Evolutionary conservation across 2,888 invertebrate genomes (phyloP).

Genomic region (Crioceris asparagi): DNA sequence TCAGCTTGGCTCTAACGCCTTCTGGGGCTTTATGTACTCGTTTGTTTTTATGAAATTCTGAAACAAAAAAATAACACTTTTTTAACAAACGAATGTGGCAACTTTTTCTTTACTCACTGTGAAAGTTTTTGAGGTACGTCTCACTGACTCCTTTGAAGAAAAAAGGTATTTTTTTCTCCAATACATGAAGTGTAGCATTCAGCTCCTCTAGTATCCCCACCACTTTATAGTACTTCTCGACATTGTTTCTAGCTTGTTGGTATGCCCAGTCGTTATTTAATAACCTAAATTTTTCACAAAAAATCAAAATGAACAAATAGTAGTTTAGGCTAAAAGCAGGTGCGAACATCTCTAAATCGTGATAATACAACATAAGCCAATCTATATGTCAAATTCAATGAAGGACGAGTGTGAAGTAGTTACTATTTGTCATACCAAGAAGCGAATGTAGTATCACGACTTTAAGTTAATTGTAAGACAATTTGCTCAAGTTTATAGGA

Average conservation of each 20-base stretch:
- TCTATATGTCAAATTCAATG: no score
- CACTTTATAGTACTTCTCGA: constrained; percentile 46
- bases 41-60: constrained; percentile 19
- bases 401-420: no score
- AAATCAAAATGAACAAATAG: background rate
- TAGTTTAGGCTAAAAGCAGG: no score
- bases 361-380: no score
- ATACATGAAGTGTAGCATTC: constrained; percentile 42
- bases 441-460: no score
- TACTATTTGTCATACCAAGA: no score
- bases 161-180: constrained; percentile 44
- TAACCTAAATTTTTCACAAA: constrained; percentile 32
- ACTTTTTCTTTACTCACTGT: constrained; percentile 41
- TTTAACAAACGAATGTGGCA: constrained; percentile 6
- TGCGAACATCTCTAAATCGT: no score
- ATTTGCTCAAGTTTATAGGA: no score
- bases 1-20: constrained; percentile 25
- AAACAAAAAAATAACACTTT: constrained; percentile 11
- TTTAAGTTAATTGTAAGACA: no score
- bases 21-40: constrained; percentile 16
- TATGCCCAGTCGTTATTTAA: constrained; percentile 46
- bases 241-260: constrained; percentile 44
- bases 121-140: constrained; percentile 39
- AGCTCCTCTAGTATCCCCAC: constrained; percentile 50
- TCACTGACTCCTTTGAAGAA: constrained; percentile 46